Percentiles rank a stretch among this genome's conserved stretches.
Conservation (phyloP, 2,888 invertebrate species). For the Biston stratarius region DNA sequence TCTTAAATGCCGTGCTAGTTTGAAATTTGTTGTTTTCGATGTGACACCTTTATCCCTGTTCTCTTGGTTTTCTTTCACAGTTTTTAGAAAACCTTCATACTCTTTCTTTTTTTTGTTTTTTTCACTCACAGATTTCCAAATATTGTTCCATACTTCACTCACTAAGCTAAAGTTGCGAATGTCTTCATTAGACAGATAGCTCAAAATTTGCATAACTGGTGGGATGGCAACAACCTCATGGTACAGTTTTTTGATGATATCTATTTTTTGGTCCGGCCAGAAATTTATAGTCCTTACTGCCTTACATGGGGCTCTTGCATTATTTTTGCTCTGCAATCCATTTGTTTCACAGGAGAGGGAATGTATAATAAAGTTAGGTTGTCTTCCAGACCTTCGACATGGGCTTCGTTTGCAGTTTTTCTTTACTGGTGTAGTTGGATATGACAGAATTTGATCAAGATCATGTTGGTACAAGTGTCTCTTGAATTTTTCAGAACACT, state of each 20-base stretch:
- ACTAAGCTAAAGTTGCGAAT: slow-evolving; percentile 74
- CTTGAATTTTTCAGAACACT: slow-evolving; percentile 44
- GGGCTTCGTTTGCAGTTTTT: slow-evolving; percentile 70
- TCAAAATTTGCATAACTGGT: slow-evolving; percentile 71
- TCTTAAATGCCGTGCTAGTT: slow-evolving; percentile 58
- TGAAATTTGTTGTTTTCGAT: slow-evolving; percentile 50
- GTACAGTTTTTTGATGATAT: slow-evolving; percentile 73
- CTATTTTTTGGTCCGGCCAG: slow-evolving; percentile 74
- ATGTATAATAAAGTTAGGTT: slow-evolving; percentile 72
- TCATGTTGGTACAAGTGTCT: slow-evolving; percentile 50
- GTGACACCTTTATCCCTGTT: slow-evolving; percentile 58
- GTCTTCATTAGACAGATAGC: slow-evolving; percentile 72
- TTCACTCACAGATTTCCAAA: slow-evolving; percentile 67
- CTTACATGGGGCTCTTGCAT: slow-evolving; percentile 52
- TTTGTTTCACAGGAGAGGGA: slow-evolving; percentile 71
- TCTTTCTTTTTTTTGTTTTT: slow-evolving; percentile 63
- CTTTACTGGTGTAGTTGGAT: slow-evolving; percentile 78
- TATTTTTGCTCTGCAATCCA: slow-evolving; percentile 58
- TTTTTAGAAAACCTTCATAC: slow-evolving; percentile 61
- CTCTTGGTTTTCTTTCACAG: slow-evolving; percentile 72
- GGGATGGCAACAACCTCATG: slow-evolving; percentile 60
- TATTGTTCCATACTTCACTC: slow-evolving; percentile 69
- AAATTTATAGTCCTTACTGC: slow-evolving; percentile 57
- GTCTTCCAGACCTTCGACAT: slow-evolving; percentile 67
- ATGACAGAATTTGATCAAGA: slow-evolving; percentile 58